phyloP scores from a whole-genome alignment of 1,140 invertebrate genomes.

The Anoplophora glabripennis region DNA sequence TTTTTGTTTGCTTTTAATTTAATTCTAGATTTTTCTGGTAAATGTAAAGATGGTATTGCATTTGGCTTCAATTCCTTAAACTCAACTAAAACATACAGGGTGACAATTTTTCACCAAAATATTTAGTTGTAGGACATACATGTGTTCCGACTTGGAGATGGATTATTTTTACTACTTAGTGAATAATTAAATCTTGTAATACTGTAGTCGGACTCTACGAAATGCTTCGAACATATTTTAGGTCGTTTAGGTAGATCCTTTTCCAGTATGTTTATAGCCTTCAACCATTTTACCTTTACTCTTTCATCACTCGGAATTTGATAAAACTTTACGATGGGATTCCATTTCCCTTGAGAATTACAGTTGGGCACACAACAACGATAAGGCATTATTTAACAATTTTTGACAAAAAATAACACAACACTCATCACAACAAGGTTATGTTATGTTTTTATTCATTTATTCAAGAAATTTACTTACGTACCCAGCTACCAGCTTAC shows the following conservation, averaged over 20 bases:
- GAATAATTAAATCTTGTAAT: constrained; percentile 8
- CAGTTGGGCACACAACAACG: constrained; percentile 9
- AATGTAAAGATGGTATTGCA: constrained; percentile 4
- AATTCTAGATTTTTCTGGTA: constrained; percentile 12
- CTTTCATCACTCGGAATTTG: constrained; percentile 3
- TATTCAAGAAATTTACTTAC: too few species aligned
- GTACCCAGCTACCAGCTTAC: too few species aligned
- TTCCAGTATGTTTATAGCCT: constrained; percentile 10
- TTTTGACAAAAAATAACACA: not conserved
- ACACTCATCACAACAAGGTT: constrained; percentile 12
- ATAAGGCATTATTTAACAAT: not conserved
- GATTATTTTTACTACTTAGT: constrained; percentile 1
- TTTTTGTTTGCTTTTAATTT: constrained; percentile 15
- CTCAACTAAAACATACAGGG: constrained; percentile 13
- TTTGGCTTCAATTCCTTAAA: constrained; percentile 10
- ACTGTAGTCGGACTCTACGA: constrained; percentile 2
- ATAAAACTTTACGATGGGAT: not conserved
- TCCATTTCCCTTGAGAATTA: not conserved
- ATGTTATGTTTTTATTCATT: not conserved
- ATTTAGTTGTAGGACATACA: not conserved
- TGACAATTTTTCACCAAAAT: constrained; percentile 1
- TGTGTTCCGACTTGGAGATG: constrained; percentile 2
- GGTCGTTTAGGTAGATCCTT: constrained; percentile 7
- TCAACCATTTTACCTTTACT: constrained; percentile 9
- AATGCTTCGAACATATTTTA: constrained; percentile 13